A percentile compares a stretch with the other conserved stretches of the same genome.
Conservation (phyloP, 2,888 invertebrate species). For the Agrotis puta region DNA sequence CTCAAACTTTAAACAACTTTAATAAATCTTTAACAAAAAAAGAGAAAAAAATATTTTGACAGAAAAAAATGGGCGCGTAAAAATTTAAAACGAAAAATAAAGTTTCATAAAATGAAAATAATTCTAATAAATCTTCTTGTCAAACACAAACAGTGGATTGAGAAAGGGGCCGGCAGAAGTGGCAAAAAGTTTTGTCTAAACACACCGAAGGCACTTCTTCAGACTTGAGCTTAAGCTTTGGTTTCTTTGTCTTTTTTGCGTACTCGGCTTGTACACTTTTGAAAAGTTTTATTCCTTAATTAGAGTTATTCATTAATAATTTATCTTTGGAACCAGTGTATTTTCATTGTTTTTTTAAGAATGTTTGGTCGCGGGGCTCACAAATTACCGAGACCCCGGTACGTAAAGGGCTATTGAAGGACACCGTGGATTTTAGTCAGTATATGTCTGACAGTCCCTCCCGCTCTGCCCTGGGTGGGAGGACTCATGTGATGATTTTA, state of each 20-base stretch:
- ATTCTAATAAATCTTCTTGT: conserved; percentile 55
- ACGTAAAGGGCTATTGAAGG: too few relatives aligned
- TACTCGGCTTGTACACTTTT: conserved; percentile 28
- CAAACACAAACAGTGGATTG: conserved; percentile 54
- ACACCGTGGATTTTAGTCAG: too few relatives aligned
- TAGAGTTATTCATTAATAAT: not conserved
- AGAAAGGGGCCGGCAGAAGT: conserved; percentile 44
- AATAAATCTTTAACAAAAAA: conserved; percentile 33
- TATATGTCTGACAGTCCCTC: too few relatives aligned
- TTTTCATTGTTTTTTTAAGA: not conserved
- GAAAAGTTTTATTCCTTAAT: conserved; percentile 19
- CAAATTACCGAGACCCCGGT: too few relatives aligned
- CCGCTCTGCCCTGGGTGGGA: too few relatives aligned
- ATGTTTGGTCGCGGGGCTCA: too few relatives aligned
- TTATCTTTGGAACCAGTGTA: not conserved
- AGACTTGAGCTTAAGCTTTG: conserved; percentile 35
- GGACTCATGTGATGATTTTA: too few relatives aligned
- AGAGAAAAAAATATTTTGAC: conserved; percentile 21
- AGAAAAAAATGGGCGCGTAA: conserved; percentile 9
- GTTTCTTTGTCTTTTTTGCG: conserved; percentile 30
- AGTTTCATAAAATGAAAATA: conserved; percentile 42
- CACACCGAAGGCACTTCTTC: conserved; percentile 58
- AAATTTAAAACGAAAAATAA: conserved; percentile 39
- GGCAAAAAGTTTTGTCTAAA: conserved; percentile 65
- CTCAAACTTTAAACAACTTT: not conserved